These are phyloP conservation scores for Sitophilus oryzae DNA, from an alignment of 1,140 invertebrate species.

Conservation along the genomic window DNA sequence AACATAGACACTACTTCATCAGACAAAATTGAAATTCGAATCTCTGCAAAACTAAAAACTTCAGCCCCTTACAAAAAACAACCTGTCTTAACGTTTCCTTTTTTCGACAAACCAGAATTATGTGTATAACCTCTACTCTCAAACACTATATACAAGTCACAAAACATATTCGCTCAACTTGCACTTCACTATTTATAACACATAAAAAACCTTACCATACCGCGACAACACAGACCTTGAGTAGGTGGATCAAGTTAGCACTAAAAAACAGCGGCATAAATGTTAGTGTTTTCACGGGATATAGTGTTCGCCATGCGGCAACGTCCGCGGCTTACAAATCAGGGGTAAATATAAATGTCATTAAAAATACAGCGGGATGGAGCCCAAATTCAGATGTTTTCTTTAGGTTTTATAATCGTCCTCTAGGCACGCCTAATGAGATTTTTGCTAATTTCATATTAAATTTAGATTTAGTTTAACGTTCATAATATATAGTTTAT, in stretches of 20 bases:
- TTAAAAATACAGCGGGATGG: conserved; percentile 10
- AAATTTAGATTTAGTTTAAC: conserved; percentile 8
- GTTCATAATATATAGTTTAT: too few relatives aligned
- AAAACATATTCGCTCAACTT: background rate
- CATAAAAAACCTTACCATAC: conserved; percentile 3
- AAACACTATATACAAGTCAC: conserved; percentile 4
- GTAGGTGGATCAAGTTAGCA: conserved; percentile 1
- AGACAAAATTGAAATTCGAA: conserved; percentile 3
- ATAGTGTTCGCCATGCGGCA: background rate
- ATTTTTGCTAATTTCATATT: conserved; percentile 4
- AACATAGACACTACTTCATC: background rate
- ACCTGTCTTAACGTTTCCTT: conserved; percentile 3
- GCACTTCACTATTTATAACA: conserved; percentile 1
- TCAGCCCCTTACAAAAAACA: conserved; percentile 3
- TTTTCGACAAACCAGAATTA: conserved; percentile 2
- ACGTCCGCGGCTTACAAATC: conserved; percentile 4
- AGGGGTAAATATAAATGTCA: conserved; percentile 6
- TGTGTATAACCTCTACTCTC: conserved; percentile 3
- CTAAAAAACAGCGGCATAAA: conserved; percentile 7
- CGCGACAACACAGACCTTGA: conserved; percentile 1
- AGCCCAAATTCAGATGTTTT: conserved; percentile 5
- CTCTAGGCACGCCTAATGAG: conserved; percentile 6
- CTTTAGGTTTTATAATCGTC: conserved; percentile 9
- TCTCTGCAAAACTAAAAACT: conserved; percentile 2
- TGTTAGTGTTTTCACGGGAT: background rate